Conservation (phyloP, 2,888 invertebrate species). For the Tolmerus cingulatus region DNA sequence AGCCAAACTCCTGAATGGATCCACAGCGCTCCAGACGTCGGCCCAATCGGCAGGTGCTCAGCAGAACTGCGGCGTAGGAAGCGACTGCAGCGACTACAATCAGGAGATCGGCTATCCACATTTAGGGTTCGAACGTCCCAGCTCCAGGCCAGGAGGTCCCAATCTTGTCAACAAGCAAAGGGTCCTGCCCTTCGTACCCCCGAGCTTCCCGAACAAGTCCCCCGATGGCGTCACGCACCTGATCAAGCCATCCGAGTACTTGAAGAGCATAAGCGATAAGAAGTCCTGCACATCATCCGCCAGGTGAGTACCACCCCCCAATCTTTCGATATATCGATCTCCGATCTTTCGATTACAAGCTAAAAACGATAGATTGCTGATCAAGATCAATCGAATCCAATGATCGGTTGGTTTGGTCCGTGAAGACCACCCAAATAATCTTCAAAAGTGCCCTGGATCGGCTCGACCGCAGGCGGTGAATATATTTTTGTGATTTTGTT, state of each 20-base stretch:
- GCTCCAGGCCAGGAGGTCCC: constrained; percentile 62
- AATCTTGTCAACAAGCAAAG: constrained; percentile 86
- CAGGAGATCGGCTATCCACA: constrained; percentile 58
- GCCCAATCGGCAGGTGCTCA: constrained; percentile 47
- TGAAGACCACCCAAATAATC: not conserved
- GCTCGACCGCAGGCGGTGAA: not conserved
- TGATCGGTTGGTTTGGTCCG: not conserved
- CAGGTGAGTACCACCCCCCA: constrained; percentile 56
- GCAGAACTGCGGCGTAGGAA: constrained; percentile 37
- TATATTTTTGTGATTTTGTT: constrained; percentile 21
- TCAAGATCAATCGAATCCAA: not conserved
- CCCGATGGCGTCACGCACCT: constrained; percentile 80
- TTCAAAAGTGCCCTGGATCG: not conserved
- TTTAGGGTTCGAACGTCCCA: constrained; percentile 51
- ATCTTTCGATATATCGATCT: not conserved
- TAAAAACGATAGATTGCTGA: not conserved
- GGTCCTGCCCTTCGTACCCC: constrained; percentile 88
- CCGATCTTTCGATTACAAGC: not conserved
- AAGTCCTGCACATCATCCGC: constrained; percentile 65
- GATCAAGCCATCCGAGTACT: constrained; percentile 91
- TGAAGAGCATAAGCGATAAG: constrained; percentile 80
- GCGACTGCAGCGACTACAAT: constrained; percentile 55
- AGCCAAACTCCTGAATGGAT: constrained; percentile 64
- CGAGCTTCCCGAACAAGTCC: constrained; percentile 79
- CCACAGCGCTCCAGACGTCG: constrained; percentile 51